A percentile compares a stretch with the other conserved stretches of the same genome.
These are phyloP conservation scores for Cerceris rybyensis DNA, from an alignment of 2,888 invertebrate genomes.

Conservation along the genomic window DNA sequence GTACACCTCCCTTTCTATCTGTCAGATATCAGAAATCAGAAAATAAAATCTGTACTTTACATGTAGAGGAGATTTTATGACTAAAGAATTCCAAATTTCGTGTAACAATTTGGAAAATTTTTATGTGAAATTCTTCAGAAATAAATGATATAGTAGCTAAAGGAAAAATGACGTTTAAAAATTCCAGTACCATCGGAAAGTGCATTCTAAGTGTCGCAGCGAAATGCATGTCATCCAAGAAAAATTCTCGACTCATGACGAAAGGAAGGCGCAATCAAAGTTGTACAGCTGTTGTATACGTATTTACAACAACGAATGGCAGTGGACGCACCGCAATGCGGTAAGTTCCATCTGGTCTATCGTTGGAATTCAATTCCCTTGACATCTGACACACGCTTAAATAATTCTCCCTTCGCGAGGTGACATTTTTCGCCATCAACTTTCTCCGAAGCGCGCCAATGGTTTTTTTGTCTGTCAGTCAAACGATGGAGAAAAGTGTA, in stretches of 20 bases:
- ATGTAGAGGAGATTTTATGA: too few relatives aligned
- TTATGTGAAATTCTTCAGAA: too few relatives aligned
- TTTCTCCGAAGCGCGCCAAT: background rate
- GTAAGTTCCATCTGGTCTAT: conserved; percentile 28
- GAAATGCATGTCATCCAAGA: conserved; percentile 3
- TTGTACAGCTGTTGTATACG: background rate
- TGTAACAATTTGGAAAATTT: too few relatives aligned
- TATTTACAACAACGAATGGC: conserved; percentile 4
- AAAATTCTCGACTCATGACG: background rate
- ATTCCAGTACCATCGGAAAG: background rate
- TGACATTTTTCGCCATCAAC: background rate
- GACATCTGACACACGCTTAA: background rate
- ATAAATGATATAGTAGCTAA: too few relatives aligned
- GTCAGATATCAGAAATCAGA: too few relatives aligned
- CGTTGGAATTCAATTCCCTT: background rate
- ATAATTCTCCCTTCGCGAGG: background rate
- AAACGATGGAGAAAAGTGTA: too few relatives aligned
- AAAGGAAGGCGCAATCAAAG: background rate
- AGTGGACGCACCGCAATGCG: conserved; percentile 43
- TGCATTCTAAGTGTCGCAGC: background rate
- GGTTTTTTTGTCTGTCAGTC: background rate
- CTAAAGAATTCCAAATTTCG: too few relatives aligned
- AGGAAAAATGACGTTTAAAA: background rate
- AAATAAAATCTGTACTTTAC: too few relatives aligned
- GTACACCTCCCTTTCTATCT: too few relatives aligned